Evolutionary conservation across 1,140 invertebrate species (phyloP), one percentile per base, ranked within the genome.

Genomic region (Euura lappo): DNA sequence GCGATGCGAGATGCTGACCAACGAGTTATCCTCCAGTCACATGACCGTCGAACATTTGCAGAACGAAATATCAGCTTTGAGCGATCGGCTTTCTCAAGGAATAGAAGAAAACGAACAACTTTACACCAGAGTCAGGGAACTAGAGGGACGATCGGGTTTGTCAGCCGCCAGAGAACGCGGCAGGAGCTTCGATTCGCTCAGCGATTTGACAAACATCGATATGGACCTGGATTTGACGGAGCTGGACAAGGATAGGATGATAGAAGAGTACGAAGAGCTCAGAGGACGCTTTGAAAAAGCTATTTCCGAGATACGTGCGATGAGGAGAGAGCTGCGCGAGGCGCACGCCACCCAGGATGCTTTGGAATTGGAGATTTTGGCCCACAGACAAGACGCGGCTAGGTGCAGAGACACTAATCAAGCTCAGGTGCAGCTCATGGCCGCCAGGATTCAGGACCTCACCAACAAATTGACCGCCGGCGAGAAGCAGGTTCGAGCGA

Each of bases 251-350:
- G 93, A 95, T 74, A 93, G 92, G 75, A 85, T 96, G 11, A 92
- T 94, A 74, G 94, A 95, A 82, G 94, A 95, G 81, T 96, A 94
- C 79, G 89, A 92, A 8, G 94, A 95, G 76, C 83, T 96, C 70
- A 89, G 92, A 66, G 88, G 89, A 46, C 90, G 94, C 69, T 95
- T 96, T 81, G 93, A 95, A 81, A 95, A 94, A 83, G 94, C 94
- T 0, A 91, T 96, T 1, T 89, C 92, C 72, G 95, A 96, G 87
- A 96, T 96, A 13, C 89, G 93, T 75, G 91, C 93, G 3, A 93
- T 97, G 90, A 95, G 95, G 76, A 90, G 92, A 28, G 94, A 96
- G 80, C 86, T 97, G 1, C 91, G 93, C n/a, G 93, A 94, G 78
- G 93, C 94, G 3, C 92, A 96, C 79, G 91, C 91, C 28, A 91